Conservation (phyloP, 2,113 vertebrate species). For the Paramormyrops kingsleyae region DNA sequence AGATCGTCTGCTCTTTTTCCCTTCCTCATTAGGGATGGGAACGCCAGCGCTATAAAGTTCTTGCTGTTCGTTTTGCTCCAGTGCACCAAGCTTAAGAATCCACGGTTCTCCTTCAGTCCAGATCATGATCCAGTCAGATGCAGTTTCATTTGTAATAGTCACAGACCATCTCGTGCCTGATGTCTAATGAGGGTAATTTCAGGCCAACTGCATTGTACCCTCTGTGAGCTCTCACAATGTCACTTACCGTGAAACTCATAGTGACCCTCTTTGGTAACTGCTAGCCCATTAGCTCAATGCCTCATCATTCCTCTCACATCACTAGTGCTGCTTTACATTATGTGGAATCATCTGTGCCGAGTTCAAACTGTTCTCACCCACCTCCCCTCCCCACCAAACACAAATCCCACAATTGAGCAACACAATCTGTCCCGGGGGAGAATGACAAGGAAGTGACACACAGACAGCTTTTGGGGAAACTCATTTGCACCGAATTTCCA, state of each 20-base stretch:
- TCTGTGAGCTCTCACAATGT: neutral
- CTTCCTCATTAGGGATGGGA: slow-evolving; percentile 45
- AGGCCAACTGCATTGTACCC: neutral
- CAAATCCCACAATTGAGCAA: neutral
- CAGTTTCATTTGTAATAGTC: neutral
- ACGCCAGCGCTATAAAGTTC: neutral
- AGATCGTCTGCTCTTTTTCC: neutral
- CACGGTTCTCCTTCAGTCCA: neutral
- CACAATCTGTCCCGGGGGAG: neutral
- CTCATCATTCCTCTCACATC: neutral
- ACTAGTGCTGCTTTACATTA: neutral
- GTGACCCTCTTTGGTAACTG: neutral
- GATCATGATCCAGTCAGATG: neutral
- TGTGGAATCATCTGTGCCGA: neutral
- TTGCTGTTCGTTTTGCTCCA: neutral
- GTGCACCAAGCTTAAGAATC: neutral
- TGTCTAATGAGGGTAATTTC: neutral
- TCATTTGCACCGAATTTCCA: slow-evolving; percentile 25
- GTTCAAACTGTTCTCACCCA: neutral
- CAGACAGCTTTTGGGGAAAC: slow-evolving; percentile 5
- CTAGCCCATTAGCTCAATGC: neutral
- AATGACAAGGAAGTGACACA: slow-evolving; percentile 23
- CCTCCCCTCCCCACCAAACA: neutral
- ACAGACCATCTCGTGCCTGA: neutral
- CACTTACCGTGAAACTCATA: neutral